These are phyloP conservation scores for Acomys russatus DNA, from an alignment of 2,797 vertebrate species.

Conservation along the genomic window DNA sequence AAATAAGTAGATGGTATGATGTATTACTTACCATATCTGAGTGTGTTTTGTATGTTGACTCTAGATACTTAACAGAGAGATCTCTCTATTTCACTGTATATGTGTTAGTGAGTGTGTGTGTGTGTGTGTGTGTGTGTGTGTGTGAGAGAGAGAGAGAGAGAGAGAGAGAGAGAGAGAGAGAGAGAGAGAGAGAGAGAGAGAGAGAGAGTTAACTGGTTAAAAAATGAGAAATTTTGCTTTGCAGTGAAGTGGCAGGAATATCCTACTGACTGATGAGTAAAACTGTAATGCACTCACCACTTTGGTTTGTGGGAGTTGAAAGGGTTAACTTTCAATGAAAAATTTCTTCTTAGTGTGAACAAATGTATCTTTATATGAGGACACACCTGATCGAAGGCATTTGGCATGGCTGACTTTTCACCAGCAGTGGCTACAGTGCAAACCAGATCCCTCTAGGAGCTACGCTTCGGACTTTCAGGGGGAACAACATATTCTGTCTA, in stretches of 20 bases:
- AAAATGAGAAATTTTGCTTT: neutral
- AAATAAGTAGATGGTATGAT: neutral
- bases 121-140: neutral
- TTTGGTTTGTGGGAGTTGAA: slow-evolving; percentile 26
- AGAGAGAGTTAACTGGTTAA: neutral
- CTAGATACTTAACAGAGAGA: neutral
- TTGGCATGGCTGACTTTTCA: slow-evolving; percentile 21
- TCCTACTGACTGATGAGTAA: neutral
- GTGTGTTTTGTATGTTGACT: neutral
- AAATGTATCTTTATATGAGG: slow-evolving; percentile 43
- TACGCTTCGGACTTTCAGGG: neutral
- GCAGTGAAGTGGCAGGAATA: neutral
- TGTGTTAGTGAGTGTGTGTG: neutral
- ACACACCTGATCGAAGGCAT: neutral
- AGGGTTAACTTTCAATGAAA: slow-evolving; percentile 56
- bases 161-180: too few relatives aligned
- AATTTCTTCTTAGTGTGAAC: slow-evolving; percentile 17
- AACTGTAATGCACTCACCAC: neutral
- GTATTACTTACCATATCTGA: neutral
- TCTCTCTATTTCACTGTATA: neutral
- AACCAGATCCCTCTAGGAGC: neutral
- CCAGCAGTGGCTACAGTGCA: neutral
- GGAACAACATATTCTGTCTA: slow-evolving; percentile 16
- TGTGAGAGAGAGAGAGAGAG: too few relatives aligned
- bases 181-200: too few relatives aligned